A percentile compares a stretch with the other conserved stretches of the same genome.
Conservation (phyloP, 2,888 invertebrate genomes). For the Pandemis corylana region DNA sequence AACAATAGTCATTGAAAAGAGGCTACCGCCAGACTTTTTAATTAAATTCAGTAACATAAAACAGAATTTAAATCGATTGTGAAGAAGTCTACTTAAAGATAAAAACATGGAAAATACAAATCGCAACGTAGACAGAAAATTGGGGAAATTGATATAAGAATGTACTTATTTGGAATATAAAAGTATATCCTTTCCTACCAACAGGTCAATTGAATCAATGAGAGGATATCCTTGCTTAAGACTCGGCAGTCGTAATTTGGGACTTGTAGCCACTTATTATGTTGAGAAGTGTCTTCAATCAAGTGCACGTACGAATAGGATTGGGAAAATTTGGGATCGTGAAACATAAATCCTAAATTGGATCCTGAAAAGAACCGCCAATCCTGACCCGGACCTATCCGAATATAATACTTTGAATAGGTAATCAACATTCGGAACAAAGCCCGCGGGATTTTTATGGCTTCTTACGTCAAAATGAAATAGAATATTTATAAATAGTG, state of each 20-base stretch:
- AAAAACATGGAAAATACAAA: too few species aligned
- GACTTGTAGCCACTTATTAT: constrained; percentile 19
- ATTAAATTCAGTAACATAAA: too few species aligned
- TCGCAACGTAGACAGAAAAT: too few species aligned
- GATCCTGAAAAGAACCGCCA: constrained; percentile 17
- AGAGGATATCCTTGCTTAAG: background rate
- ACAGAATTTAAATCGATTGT: too few species aligned
- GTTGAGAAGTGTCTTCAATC: constrained; percentile 20
- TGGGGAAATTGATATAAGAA: too few species aligned
- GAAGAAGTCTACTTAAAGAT: too few species aligned
- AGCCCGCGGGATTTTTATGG: background rate
- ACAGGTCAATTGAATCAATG: constrained; percentile 9
- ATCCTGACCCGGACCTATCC: constrained; percentile 2
- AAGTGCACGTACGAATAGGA: constrained; percentile 17
- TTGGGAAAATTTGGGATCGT: constrained; percentile 4
- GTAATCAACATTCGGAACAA: constrained; percentile 11
- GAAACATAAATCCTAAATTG: constrained; percentile 27
- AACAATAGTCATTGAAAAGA: too few species aligned
- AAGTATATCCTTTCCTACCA: background rate
- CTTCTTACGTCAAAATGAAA: constrained; percentile 7
- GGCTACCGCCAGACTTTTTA: too few species aligned
- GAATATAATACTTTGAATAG: background rate
- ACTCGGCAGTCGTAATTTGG: constrained; percentile 7
- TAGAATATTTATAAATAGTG: constrained; percentile 7
- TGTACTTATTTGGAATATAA: background rate